These are phyloP conservation scores for Marmota flaviventris DNA, from an alignment of 2,113 vertebrate genomes.

Conservation along the genomic window DNA sequence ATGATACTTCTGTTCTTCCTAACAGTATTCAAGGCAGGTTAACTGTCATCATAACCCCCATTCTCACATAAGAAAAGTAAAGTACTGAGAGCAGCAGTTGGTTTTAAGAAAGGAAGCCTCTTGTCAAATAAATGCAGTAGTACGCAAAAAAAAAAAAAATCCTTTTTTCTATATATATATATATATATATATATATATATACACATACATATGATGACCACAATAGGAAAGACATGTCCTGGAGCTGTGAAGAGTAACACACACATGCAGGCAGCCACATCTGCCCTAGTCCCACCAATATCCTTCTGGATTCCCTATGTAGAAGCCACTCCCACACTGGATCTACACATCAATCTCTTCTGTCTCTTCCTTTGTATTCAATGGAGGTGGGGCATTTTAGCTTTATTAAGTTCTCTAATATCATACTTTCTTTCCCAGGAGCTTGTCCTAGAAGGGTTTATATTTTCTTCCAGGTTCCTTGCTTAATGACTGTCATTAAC, in stretches of 20 bases:
- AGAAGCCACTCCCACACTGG: too few species aligned
- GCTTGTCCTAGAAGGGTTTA: too few species aligned
- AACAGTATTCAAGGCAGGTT: neutral
- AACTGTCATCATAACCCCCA: neutral
- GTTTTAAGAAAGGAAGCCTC: neutral
- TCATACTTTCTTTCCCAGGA: too few species aligned
- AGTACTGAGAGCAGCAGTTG: neutral
- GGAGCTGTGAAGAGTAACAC: rapidly evolving
- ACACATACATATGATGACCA: too few species aligned
- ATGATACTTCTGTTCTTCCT: neutral
- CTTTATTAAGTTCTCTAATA: neutral
- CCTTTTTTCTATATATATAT: neutral
- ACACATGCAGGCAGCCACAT: rapidly evolving
- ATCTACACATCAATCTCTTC: neutral
- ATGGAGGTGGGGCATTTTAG: neutral
- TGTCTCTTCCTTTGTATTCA: neutral
- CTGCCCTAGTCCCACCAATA: rapidly evolving
- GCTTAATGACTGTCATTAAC: too few species aligned
- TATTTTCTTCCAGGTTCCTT: too few species aligned
- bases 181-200: too few species aligned
- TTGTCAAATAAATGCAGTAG: too few species aligned
- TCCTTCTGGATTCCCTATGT: neutral
- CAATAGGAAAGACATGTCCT: rapidly evolving
- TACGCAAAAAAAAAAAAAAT: too few species aligned
- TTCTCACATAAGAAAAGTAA: neutral